phyloP scores from a whole-genome alignment of 2,888 invertebrate genomes.

The Spodoptera picta region DNA sequence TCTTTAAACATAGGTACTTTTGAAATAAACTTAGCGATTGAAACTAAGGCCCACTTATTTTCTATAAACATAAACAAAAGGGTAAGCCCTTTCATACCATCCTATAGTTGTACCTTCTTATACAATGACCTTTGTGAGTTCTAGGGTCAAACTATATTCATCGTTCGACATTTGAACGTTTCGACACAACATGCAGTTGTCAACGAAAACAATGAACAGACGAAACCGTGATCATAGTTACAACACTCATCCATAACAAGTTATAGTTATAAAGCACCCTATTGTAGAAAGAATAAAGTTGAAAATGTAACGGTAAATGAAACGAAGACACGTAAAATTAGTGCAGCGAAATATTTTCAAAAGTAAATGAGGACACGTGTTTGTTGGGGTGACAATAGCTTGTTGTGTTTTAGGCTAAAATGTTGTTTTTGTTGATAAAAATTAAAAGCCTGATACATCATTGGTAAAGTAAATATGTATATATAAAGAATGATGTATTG shows the following conservation, averaged over 20 bases:
- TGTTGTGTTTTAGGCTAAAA: not conserved
- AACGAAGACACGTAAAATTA: constrained; percentile 41
- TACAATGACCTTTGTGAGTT: constrained; percentile 48
- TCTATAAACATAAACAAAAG: constrained; percentile 9
- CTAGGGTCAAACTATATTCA: constrained; percentile 49
- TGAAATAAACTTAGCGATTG: too few relatives aligned
- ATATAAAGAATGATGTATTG: constrained; percentile 15
- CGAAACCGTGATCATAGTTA: constrained; percentile 44
- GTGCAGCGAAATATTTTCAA: constrained; percentile 49
- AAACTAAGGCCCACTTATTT: not conserved
- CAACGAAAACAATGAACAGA: constrained; percentile 60
- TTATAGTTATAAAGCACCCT: not conserved
- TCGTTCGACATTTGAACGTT: constrained; percentile 53
- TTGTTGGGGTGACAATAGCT: constrained; percentile 19
- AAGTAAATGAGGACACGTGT: constrained; percentile 49
- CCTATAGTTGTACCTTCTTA: constrained; percentile 40
- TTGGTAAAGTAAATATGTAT: not conserved
- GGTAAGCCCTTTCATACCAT: constrained; percentile 7
- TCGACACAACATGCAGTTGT: constrained; percentile 48
- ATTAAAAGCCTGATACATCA: constrained; percentile 14
- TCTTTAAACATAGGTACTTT: too few relatives aligned
- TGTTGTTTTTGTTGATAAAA: not conserved
- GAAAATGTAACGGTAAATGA: not conserved
- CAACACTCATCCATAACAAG: constrained; percentile 24
- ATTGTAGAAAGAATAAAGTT: constrained; percentile 6